A percentile compares a stretch with the other conserved stretches of the same genome.
Evolutionary conservation across 1,140 invertebrate species (phyloP).

Genomic region (Artemia franciscana): DNA sequence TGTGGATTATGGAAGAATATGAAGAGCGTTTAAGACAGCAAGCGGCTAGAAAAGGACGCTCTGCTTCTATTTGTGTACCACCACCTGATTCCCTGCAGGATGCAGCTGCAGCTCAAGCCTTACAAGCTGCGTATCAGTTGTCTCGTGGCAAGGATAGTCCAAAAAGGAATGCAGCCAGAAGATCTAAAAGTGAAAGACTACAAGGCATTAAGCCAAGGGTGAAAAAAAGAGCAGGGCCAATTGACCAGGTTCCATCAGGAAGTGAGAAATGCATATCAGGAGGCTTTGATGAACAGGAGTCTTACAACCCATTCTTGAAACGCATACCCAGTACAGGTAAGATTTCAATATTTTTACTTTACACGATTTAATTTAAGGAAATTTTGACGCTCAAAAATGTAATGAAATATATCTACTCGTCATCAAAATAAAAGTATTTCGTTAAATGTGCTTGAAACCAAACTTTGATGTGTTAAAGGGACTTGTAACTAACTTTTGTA

Average conservation of each 20-base stretch:
- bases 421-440: too few species aligned
- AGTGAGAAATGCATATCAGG: neutral
- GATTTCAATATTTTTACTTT: too few species aligned
- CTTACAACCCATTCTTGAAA: neutral
- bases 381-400: too few species aligned
- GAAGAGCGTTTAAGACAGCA: neutral
- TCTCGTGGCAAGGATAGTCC: neutral
- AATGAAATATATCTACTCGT: too few species aligned
- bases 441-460: too few species aligned
- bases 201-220: neutral
- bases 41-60: neutral
- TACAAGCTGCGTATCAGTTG: neutral
- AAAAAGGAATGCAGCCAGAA: neutral
- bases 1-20: neutral
- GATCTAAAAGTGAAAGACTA: neutral
- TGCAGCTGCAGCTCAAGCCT: neutral
- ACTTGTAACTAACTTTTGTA: too few species aligned
- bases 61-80: neutral
- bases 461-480: too few species aligned
- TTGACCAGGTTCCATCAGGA: neutral
- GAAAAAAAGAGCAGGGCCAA: neutral
- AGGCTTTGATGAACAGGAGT: neutral
- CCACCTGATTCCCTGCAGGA: too few species aligned
- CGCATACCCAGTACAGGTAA: neutral
- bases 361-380: too few species aligned